A percentile compares a stretch with the other conserved stretches of the same genome.
phyloP scores from a whole-genome alignment of 2,113 vertebrate genomes.

The Polyodon spathula region DNA sequence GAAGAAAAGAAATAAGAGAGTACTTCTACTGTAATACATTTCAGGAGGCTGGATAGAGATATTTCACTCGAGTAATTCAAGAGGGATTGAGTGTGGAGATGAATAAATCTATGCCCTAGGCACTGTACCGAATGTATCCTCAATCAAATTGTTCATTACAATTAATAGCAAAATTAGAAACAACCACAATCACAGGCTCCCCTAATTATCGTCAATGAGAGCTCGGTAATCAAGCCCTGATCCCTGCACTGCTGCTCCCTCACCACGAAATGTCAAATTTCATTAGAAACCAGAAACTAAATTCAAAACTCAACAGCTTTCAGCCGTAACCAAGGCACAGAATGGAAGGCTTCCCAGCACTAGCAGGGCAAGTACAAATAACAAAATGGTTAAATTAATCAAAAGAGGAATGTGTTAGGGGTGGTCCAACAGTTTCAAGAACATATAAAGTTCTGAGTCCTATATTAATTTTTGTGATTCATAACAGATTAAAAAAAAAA shows the following conservation, averaged over 20 bases:
- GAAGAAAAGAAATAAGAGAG: conserved; percentile 38
- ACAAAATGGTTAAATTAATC: too few species aligned
- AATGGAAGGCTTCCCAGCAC: neutral
- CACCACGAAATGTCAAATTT: conserved; percentile 99
- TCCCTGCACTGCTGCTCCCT: conserved; percentile 80
- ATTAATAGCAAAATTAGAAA: conserved; percentile 99
- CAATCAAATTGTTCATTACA: conserved; percentile 99
- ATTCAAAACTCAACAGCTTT: conserved; percentile 51
- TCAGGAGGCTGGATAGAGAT: conserved; percentile 14
- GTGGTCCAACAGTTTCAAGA: too few species aligned
- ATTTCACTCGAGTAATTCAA: conserved; percentile 59
- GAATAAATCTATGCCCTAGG: conserved; percentile 73
- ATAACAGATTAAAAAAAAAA: too few species aligned
- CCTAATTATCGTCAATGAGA: conserved; percentile 99
- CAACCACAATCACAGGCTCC: conserved; percentile 87
- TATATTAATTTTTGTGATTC: too few species aligned
- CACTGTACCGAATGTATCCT: conserved; percentile 91
- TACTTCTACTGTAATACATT: conserved; percentile 26
- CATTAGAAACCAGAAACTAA: conserved; percentile 79
- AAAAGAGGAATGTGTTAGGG: too few species aligned
- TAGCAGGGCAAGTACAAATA: too few species aligned
- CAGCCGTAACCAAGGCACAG: neutral
- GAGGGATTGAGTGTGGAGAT: conserved; percentile 55
- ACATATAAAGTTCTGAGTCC: too few species aligned
- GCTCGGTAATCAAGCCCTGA: conserved; percentile 93